Evolutionary conservation across 2,113 vertebrate genomes (phyloP), one percentile per base, ranked within the genome.

Genomic region (Malaclemys terrapin): DNA sequence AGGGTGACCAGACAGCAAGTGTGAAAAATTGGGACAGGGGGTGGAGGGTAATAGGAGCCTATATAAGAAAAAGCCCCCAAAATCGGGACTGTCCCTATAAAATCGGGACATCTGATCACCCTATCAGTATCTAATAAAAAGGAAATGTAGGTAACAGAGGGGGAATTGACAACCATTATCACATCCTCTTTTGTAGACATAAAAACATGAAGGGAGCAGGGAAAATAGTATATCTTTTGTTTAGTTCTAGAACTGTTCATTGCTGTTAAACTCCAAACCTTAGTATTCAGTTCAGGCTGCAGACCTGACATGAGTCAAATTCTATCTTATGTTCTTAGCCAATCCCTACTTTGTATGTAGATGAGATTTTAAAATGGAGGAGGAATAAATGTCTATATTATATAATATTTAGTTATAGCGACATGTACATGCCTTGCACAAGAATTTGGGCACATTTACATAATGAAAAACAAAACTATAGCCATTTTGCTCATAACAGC

Each of bases 351-450:
- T 89, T 42, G 50, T 56, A 80, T 82, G 76, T 29, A n/a, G 65
- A 78, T 35, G 62, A 6, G 54, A 89, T 82, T 87, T 49, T 52
- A 82, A 90, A 94, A 35, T 20, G 24, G 54, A 89, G 11, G 42
- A 87, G 79, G 65, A 65, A 57, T 24, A 25, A 14, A 47, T 16
- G 65, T 10, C 72, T 82, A 16, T 24, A 25, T 12, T 54, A n/a
- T 56, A 42, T 27, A 52, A 52, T 90, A 16, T 10, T 35, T 6
- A 92, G 16, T 4, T 80, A 20, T 49, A 14, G 83, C n/a, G 5
- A 17, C 1, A 2, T 86, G 79, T 49, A 35, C 8, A 62, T 11
- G 0, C 47, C 56, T 24, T 57, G 27, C 59, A 24, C 0, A 0
- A 76, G 69, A 82, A 54, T 2, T 1, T 25, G 29, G 80, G 8